Conservation (phyloP, 2,797 vertebrate species). For the Melanotaenia maccullochi region DNA sequence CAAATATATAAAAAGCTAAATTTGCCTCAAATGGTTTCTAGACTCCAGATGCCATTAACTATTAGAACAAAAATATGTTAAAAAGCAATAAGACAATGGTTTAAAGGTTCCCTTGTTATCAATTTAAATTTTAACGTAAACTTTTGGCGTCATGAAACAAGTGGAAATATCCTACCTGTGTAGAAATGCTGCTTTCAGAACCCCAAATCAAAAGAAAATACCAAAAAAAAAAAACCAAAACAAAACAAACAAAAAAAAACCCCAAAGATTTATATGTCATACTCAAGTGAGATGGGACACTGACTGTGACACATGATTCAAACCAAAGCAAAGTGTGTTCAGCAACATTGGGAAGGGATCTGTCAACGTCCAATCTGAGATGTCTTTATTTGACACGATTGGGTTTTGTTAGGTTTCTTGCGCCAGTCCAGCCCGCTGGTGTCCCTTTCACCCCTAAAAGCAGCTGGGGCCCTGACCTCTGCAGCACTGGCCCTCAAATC, state of each 20-base stretch:
- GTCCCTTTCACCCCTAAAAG: conserved; percentile 92
- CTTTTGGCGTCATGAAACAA: conserved; percentile 51
- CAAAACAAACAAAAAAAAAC: too few species aligned
- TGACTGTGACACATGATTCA: conserved; percentile 75
- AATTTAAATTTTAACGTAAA: conserved; percentile 12
- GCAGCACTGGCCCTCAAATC: conserved; percentile 89
- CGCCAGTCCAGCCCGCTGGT: conserved; percentile 92
- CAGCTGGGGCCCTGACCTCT: conserved; percentile 98
- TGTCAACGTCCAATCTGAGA: conserved; percentile 80
- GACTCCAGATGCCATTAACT: conserved; percentile 8
- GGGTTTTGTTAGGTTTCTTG: conserved; percentile 88
- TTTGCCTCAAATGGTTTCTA: conserved; percentile 3
- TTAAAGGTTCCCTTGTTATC: not conserved
- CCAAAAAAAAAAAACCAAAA: not conserved
- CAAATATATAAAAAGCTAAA: conserved; percentile 26
- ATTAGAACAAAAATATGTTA: not conserved
- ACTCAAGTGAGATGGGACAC: conserved; percentile 65
- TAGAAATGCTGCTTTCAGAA: conserved; percentile 77
- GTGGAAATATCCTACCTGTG: conserved; percentile 83
- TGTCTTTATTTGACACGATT: conserved; percentile 86
- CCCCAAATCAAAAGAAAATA: conserved; percentile 47
- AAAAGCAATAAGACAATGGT: conserved; percentile 8
- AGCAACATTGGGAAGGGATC: conserved; percentile 81
- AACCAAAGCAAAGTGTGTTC: conserved; percentile 79
- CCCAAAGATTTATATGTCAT: conserved; percentile 42